These are phyloP conservation scores for Crossaster papposus DNA, from an alignment of 53 echinoderm and acorn worm genomes.

Conservation along the genomic window DNA sequence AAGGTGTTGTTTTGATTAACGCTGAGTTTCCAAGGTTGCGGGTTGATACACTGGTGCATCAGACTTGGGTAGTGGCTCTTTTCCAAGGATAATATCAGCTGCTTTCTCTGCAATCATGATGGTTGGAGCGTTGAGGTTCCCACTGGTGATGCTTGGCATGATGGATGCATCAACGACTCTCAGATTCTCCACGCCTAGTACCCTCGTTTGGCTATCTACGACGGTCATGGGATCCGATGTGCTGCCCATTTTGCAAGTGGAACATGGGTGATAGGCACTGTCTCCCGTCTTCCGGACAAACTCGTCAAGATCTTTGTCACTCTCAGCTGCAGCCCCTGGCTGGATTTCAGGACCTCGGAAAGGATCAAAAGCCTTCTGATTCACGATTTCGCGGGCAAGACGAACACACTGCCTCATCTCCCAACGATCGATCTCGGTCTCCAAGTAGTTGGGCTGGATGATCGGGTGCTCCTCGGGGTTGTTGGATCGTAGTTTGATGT, in stretches of 20 bases:
- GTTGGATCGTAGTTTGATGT: slow-evolving; percentile 73
- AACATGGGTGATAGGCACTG: slow-evolving; percentile 89
- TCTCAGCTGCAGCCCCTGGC: slow-evolving; percentile 73
- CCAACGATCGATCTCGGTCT: slow-evolving; percentile 84
- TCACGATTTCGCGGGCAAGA: slow-evolving; percentile 83
- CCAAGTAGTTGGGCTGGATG: slow-evolving; percentile 92
- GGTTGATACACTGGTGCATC: slow-evolving; percentile 78
- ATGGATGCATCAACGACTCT: slow-evolving; percentile 92
- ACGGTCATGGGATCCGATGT: slow-evolving; percentile 92
- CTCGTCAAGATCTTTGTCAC: slow-evolving; percentile 83
- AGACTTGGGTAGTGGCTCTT: slow-evolving; percentile 65
- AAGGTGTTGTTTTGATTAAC: slow-evolving; percentile 10
- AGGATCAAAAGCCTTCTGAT: slow-evolving; percentile 84
- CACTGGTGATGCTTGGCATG: slow-evolving; percentile 92
- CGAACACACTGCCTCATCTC: slow-evolving; percentile 80
- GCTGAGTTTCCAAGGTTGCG: slow-evolving; percentile 76
- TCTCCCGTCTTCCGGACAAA: slow-evolving; percentile 72
- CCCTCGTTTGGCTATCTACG: slow-evolving; percentile 75
- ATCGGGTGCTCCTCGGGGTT: slow-evolving; percentile 80
- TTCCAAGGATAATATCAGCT: slow-evolving; percentile 86
- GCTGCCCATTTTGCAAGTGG: slow-evolving; percentile 92
- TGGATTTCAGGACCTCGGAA: slow-evolving; percentile 85
- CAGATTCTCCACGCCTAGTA: slow-evolving; percentile 84
- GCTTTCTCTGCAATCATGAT: slow-evolving; percentile 98
- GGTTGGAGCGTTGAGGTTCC: slow-evolving; percentile 92